Evolutionary conservation across 1,140 invertebrate genomes (phyloP).

Genomic region (Episyrphus balteatus): DNA sequence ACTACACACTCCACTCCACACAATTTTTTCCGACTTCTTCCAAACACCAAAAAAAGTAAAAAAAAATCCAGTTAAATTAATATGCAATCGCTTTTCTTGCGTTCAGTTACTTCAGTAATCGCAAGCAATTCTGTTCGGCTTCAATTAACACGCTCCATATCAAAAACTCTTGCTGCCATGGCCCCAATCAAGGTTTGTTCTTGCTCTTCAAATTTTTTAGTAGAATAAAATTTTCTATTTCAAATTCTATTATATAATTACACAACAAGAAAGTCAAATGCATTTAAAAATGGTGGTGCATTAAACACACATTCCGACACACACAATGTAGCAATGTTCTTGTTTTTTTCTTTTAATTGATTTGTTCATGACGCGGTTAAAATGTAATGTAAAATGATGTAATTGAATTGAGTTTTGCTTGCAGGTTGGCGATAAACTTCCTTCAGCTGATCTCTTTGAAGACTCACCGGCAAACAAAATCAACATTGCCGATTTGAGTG

Average conservation of each 20-base stretch:
- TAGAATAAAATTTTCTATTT: neutral
- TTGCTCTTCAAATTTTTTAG: neutral
- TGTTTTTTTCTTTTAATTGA: neutral
- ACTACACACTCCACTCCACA: too few relatives aligned
- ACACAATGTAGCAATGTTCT: neutral
- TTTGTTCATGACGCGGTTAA: neutral
- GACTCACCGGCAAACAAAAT: slow-evolving; percentile 75
- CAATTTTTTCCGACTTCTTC: too few relatives aligned
- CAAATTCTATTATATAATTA: neutral
- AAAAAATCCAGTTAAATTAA: neutral
- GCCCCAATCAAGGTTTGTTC: slow-evolving; percentile 17
- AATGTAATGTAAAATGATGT: slow-evolving; percentile 1
- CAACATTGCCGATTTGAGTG: slow-evolving; percentile 59
- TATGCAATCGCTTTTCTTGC: neutral
- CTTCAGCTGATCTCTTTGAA: slow-evolving; percentile 70
- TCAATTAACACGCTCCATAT: slow-evolving; percentile 3
- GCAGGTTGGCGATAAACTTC: slow-evolving; percentile 75
- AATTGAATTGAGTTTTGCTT: neutral
- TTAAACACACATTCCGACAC: too few relatives aligned
- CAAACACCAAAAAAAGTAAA: too few relatives aligned
- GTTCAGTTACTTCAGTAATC: neutral
- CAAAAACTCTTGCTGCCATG: slow-evolving; percentile 9
- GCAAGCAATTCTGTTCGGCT: neutral
- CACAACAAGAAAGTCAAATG: neutral
- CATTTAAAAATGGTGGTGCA: neutral